Percentiles rank a stretch among this genome's conserved stretches.
These are phyloP conservation scores for Neotoxoptera formosana DNA, from an alignment of 1,140 invertebrate species.

Conservation along the genomic window DNA sequence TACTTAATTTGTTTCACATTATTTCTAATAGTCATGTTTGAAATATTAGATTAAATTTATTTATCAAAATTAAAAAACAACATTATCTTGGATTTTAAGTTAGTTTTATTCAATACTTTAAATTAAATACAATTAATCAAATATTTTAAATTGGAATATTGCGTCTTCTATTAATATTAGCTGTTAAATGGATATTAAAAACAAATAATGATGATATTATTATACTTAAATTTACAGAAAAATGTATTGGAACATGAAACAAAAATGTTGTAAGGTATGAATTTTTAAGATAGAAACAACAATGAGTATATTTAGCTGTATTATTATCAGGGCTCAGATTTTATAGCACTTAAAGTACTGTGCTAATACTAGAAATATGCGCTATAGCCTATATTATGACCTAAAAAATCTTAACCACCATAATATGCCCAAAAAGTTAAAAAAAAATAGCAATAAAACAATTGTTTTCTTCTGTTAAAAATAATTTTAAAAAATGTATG, in stretches of 20 bases:
- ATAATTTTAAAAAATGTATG: too few relatives aligned
- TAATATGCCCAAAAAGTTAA: too few relatives aligned
- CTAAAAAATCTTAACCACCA: too few relatives aligned
- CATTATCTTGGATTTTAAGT: neutral
- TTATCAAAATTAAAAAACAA: neutral
- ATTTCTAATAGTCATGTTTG: neutral
- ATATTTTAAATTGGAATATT: neutral
- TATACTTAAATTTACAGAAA: neutral
- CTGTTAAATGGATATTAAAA: neutral
- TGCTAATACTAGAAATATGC: too few relatives aligned
- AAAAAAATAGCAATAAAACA: too few relatives aligned
- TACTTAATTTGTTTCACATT: too few relatives aligned
- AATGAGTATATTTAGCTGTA: too few relatives aligned
- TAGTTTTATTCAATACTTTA: neutral
- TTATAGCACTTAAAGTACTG: too few relatives aligned
- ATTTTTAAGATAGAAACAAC: neutral
- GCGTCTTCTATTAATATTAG: neutral
- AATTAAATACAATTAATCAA: neutral
- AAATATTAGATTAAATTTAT: neutral
- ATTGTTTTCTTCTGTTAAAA: too few relatives aligned
- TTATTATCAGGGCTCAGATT: too few relatives aligned
- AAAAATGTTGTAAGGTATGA: neutral
- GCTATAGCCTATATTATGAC: too few relatives aligned
- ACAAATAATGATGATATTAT: neutral
- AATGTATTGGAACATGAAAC: neutral